These are phyloP conservation scores for Mesocricetus auratus DNA, from an alignment of 2,113 vertebrate species.

Conservation along the genomic window DNA sequence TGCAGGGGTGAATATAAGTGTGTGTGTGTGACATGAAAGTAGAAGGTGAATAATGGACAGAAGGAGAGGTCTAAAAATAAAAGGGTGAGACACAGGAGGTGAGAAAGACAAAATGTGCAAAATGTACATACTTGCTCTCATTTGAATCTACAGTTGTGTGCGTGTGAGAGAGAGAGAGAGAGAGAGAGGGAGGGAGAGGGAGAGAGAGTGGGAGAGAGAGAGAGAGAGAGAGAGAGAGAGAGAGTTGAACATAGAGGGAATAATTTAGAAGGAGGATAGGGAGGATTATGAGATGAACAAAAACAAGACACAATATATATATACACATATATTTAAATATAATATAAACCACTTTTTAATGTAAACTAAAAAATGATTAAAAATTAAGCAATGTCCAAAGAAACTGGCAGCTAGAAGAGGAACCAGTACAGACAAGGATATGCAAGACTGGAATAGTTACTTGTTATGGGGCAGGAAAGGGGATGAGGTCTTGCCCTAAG, in stretches of 20 bases:
- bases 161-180: background rate
- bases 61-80: too few relatives aligned
- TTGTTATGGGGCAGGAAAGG: background rate
- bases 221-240: too few relatives aligned
- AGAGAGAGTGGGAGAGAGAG: background rate
- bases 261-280: background rate
- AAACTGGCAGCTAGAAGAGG: background rate
- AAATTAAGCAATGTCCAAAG: background rate
- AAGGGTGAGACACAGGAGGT: too few relatives aligned
- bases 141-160: background rate
- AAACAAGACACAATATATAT: background rate
- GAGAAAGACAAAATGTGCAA: background rate
- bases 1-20: background rate
- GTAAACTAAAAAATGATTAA: background rate
- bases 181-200: too few relatives aligned
- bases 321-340: background rate
- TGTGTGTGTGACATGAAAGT: background rate
- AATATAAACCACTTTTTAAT: background rate
- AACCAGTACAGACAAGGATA: background rate
- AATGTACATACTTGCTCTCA: background rate
- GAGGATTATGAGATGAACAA: background rate
- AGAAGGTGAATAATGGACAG: background rate
- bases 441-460: background rate
- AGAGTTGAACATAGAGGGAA: background rate
- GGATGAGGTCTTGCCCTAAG: background rate